Evolutionary conservation across 2,113 vertebrate genomes (phyloP).

Genomic region (Phyllostomus hastatus): DNA sequence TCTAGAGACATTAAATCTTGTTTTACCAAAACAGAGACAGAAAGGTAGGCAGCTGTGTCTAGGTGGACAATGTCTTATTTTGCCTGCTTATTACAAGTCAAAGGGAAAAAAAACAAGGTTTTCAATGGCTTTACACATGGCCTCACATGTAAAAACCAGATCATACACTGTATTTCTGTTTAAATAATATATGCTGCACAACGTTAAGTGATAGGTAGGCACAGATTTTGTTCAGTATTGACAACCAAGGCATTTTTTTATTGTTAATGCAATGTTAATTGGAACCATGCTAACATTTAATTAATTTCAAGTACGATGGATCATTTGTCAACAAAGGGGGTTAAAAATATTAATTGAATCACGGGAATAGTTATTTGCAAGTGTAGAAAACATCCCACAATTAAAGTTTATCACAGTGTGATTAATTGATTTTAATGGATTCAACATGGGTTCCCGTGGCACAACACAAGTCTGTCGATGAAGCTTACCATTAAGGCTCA

Average conservation of each 20-base stretch:
- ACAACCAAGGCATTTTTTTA: conserved; percentile 50
- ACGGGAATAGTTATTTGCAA: conserved; percentile 48
- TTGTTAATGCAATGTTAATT: conserved; percentile 50
- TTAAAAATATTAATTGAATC: conserved; percentile 58
- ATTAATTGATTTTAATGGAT: conserved; percentile 72
- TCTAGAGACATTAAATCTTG: background rate
- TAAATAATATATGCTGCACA: background rate
- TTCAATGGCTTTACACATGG: background rate
- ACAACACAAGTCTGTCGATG: conserved; percentile 63
- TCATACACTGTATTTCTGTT: background rate
- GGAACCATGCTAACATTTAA: conserved; percentile 67
- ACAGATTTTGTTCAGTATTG: conserved; percentile 47
- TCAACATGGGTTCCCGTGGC: conserved; percentile 62
- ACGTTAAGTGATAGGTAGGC: background rate
- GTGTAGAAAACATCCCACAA: conserved; percentile 41
- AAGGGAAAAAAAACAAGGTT: background rate
- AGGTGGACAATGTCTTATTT: background rate
- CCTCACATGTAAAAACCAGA: background rate
- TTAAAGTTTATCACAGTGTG: conserved; percentile 61
- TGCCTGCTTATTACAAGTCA: background rate
- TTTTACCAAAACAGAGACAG: background rate
- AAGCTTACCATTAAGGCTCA: conserved; percentile 64
- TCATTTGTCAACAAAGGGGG: conserved; percentile 62
- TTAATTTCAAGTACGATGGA: conserved; percentile 54
- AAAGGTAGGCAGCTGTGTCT: background rate